These are phyloP conservation scores for Apis cerana DNA, from an alignment of 1,140 invertebrate genomes.

Conservation along the genomic window DNA sequence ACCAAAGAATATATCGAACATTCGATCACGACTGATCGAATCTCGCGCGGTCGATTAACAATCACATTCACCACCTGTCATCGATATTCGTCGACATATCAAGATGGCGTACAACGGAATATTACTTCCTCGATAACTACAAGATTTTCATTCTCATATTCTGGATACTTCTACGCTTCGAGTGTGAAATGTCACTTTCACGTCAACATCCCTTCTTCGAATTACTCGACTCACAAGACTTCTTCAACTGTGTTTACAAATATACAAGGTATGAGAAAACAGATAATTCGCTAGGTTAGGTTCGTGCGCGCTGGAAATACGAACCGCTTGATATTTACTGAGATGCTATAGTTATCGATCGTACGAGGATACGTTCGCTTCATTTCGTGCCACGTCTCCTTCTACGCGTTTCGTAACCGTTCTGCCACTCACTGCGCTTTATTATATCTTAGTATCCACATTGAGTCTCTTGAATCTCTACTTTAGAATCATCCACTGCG, in stretches of 20 bases:
- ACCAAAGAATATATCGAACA: background rate
- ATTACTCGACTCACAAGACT: background rate
- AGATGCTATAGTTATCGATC: conserved; percentile 64
- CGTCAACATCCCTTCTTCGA: conserved; percentile 12
- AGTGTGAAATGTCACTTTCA: background rate
- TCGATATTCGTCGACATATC: conserved; percentile 16
- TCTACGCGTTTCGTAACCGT: conserved; percentile 48
- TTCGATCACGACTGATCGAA: conserved; percentile 26
- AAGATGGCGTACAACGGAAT: conserved; percentile 14
- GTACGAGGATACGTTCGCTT: conserved; percentile 53
- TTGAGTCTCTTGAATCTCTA: background rate
- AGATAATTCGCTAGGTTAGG: conserved; percentile 53
- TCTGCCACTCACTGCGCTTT: background rate
- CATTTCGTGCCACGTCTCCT: conserved; percentile 56
- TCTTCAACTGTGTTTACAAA: conserved; percentile 8
- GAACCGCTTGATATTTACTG: conserved; percentile 50
- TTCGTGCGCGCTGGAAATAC: conserved; percentile 50
- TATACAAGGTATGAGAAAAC: conserved; percentile 9
- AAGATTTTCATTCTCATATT: background rate
- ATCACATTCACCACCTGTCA: conserved; percentile 50
- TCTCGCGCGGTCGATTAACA: conserved; percentile 30
- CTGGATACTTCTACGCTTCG: background rate
- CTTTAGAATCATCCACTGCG: background rate
- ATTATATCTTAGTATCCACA: background rate
- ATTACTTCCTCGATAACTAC: conserved; percentile 12